Conservation (phyloP, 2,113 vertebrate species). For the Stercorarius parasiticus region DNA sequence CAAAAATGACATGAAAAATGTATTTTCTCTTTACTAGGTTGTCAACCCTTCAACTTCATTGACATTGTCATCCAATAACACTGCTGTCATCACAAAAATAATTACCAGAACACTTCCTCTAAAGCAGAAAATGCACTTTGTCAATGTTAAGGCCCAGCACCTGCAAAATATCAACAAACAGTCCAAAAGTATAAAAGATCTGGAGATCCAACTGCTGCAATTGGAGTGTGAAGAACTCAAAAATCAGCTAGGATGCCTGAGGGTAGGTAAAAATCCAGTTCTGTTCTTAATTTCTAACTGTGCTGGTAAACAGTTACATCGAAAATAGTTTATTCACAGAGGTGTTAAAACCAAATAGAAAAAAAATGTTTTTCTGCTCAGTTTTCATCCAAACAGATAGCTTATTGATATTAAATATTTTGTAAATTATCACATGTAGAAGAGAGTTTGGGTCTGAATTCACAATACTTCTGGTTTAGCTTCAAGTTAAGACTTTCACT, state of each 20-base stretch:
- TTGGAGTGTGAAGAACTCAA: constrained; percentile 31
- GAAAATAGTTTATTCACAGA: not conserved
- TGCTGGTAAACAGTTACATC: not conserved
- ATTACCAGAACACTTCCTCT: not conserved
- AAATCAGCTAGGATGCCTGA: constrained; percentile 30
- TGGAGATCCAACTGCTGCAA: constrained; percentile 36
- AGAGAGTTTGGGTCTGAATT: not conserved
- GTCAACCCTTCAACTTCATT: constrained; percentile 11
- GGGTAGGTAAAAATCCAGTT: constrained; percentile 11
- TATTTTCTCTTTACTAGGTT: constrained; percentile 27
- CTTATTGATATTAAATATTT: not conserved
- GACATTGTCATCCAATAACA: not conserved
- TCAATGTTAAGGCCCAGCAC: not conserved
- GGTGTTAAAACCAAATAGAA: not conserved
- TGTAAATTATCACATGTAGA: not conserved
- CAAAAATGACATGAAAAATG: constrained; percentile 2
- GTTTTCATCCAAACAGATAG: not conserved
- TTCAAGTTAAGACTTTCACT: not conserved
- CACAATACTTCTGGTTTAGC: not conserved
- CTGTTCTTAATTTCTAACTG: not conserved
- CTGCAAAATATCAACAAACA: not conserved
- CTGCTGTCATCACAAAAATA: not conserved
- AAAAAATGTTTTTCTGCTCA: not conserved
- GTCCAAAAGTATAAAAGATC: not conserved
- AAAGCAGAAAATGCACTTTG: not conserved